Percentiles rank a stretch among this genome's conserved stretches.
These are phyloP conservation scores for Chloropsis cyanopogon DNA, from an alignment of 2,113 vertebrate species.

Conservation along the genomic window DNA sequence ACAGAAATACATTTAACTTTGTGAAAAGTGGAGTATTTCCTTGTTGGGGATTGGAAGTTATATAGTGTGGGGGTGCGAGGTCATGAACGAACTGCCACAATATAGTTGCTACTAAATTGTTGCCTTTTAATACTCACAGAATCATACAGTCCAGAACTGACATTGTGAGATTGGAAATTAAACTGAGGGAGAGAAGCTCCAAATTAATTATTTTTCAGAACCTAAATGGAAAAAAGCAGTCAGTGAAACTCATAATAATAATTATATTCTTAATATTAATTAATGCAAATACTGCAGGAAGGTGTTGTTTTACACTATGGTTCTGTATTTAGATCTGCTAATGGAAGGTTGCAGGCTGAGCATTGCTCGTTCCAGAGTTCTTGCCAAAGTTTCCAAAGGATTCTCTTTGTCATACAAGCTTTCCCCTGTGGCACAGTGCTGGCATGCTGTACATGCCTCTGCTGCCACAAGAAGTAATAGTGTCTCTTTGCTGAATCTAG, in stretches of 20 bases:
- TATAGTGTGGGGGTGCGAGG: too few species aligned
- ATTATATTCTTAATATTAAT: neutral
- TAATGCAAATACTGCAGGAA: neutral
- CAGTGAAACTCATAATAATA: neutral
- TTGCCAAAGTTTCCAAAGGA: slow-evolving; percentile 60
- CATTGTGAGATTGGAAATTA: neutral
- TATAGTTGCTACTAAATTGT: neutral
- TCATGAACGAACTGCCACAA: too few species aligned
- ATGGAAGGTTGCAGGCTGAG: slow-evolving; percentile 17
- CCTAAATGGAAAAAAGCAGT: neutral
- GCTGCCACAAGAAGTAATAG: slow-evolving; percentile 13
- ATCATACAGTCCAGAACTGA: neutral
- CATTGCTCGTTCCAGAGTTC: slow-evolving; percentile 15
- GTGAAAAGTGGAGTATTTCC: neutral
- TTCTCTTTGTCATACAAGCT: slow-evolving; percentile 34
- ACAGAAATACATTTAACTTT: neutral
- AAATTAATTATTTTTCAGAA: neutral
- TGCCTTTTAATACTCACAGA: neutral
- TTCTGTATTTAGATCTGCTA: slow-evolving; percentile 57
- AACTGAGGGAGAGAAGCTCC: neutral
- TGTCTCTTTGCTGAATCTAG: neutral
- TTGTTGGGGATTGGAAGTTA: neutral
- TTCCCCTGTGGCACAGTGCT: neutral
- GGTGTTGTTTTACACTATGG: slow-evolving; percentile 12
- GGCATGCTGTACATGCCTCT: neutral